Conservation (phyloP, 2,797 vertebrate species). For the Typhlichthys eigenmanni region DNA sequence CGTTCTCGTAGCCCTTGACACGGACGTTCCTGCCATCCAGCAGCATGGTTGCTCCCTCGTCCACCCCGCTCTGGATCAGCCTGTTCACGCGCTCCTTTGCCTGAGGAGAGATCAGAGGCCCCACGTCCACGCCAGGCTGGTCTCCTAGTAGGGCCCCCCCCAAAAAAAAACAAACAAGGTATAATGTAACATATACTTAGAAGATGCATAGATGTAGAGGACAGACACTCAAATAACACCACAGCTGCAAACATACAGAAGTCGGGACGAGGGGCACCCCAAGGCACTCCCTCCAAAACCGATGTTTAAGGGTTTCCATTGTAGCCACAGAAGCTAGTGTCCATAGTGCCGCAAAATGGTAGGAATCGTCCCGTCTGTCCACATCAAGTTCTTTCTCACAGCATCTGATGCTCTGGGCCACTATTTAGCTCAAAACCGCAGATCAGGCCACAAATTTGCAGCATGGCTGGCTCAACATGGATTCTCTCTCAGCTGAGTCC, state of each 20-base stretch:
- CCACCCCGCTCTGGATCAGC: conserved; percentile 88
- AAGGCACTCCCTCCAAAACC: conserved; percentile 60
- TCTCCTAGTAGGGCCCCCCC: conserved; percentile 80
- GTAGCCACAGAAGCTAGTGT: conserved; percentile 48
- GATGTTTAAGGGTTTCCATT: conserved; percentile 64
- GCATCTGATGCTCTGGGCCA: conserved; percentile 54
- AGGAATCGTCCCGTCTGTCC: conserved; percentile 44
- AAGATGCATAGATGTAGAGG: conserved; percentile 23
- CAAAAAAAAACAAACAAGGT: conserved; percentile 48
- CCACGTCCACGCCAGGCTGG: conserved; percentile 93
- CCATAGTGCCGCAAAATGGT: conserved; percentile 31
- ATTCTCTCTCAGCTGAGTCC: conserved; percentile 58
- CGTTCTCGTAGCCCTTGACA: conserved; percentile 92
- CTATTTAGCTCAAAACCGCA: conserved; percentile 65
- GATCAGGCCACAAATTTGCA: conserved; percentile 74
- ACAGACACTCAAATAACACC: conserved; percentile 35
- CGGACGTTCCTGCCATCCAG: conserved; percentile 89
- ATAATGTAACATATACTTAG: conserved; percentile 43
- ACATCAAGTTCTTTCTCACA: conserved; percentile 50
- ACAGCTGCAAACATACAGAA: conserved; percentile 45
- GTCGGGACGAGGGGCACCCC: conserved; percentile 45
- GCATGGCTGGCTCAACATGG: conserved; percentile 72
- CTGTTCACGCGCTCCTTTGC: conserved; percentile 88
- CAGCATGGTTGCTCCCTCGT: conserved; percentile 88
- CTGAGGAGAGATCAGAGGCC: conserved; percentile 90